A percentile compares a stretch with the other conserved stretches of the same genome.
These are phyloP conservation scores for Sphaerophoria rueppellii DNA, from an alignment of 2,888 invertebrate species.

Conservation along the genomic window DNA sequence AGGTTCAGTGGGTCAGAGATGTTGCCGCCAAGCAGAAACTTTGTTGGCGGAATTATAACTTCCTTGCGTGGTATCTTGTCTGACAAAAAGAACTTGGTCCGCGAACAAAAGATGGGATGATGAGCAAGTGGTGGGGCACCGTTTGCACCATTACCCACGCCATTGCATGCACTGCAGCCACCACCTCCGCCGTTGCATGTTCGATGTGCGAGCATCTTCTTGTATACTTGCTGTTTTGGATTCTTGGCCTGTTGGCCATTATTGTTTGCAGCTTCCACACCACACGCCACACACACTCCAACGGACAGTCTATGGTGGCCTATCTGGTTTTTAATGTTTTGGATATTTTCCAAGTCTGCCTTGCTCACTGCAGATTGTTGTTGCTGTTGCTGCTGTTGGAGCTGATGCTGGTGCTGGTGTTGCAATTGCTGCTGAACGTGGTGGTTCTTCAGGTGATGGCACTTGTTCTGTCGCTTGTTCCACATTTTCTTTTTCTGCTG, in stretches of 20 bases:
- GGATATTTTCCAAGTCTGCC: constrained; percentile 81
- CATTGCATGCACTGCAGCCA: constrained; percentile 60
- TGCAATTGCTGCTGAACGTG: constrained; percentile 60
- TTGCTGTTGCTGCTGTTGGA: constrained; percentile 66
- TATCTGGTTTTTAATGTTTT: constrained; percentile 80
- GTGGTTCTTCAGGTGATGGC: constrained; percentile 75
- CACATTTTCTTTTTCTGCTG: constrained; percentile 79
- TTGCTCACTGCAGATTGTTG: constrained; percentile 74
- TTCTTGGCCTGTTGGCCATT: constrained; percentile 61
- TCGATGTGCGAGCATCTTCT: constrained; percentile 78
- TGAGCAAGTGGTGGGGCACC: constrained; percentile 60
- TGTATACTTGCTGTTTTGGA: constrained; percentile 78
- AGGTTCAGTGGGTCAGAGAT: constrained; percentile 97
- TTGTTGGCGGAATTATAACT: constrained; percentile 93
- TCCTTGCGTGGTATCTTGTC: constrained; percentile 89
- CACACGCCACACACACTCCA: constrained; percentile 60
- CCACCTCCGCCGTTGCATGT: constrained; percentile 56
- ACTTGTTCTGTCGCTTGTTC: constrained; percentile 80
- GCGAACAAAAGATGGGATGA: constrained; percentile 78
- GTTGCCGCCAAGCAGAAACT: constrained; percentile 95
- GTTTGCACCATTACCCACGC: constrained; percentile 57
- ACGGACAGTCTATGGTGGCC: constrained; percentile 73
- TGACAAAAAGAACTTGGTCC: constrained; percentile 88
- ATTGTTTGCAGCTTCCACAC: constrained; percentile 63
- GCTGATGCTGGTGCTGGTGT: constrained; percentile 51